Conservation (phyloP, 2,888 invertebrate genomes). For the Leucozona laternaria region DNA sequence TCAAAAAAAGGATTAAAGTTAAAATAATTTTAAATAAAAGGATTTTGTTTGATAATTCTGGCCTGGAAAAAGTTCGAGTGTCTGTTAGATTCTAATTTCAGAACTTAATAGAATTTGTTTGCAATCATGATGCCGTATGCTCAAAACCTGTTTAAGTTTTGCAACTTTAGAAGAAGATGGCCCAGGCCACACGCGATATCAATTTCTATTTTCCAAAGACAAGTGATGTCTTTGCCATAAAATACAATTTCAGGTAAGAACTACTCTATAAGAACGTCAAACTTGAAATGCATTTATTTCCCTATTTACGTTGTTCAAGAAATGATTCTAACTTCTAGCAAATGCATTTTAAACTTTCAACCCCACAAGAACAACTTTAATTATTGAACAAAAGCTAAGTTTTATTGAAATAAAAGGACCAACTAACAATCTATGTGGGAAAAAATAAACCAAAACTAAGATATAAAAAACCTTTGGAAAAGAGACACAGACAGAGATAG, state of each 20-base stretch:
- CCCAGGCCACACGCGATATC: background rate
- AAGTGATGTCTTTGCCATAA: background rate
- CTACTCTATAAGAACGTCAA: background rate
- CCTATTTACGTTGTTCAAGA: background rate
- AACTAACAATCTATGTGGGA: background rate
- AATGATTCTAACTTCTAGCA: background rate
- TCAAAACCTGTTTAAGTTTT: background rate
- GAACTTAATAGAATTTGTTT: no score
- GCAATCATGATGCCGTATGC: no score
- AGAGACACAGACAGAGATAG: slow-evolving; percentile 5
- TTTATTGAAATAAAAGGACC: slow-evolving; percentile 21
- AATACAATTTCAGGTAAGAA: background rate
- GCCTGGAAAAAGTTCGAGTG: no score
- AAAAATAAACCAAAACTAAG: slow-evolving; percentile 19
- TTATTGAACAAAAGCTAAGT: slow-evolving; percentile 37
- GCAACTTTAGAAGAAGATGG: background rate
- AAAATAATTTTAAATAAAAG: no score
- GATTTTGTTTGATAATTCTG: no score
- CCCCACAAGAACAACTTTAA: slow-evolving; percentile 43
- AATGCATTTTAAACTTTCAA: slow-evolving; percentile 29
- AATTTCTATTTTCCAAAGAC: background rate
- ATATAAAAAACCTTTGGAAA: slow-evolving; percentile 53
- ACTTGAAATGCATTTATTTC: slow-evolving; percentile 1
- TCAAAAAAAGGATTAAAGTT: no score
- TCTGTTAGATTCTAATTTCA: no score